A percentile compares a stretch with the other conserved stretches of the same genome.
These are phyloP conservation scores for Epiblema foenella DNA, from an alignment of 2,888 invertebrate species.

Conservation along the genomic window DNA sequence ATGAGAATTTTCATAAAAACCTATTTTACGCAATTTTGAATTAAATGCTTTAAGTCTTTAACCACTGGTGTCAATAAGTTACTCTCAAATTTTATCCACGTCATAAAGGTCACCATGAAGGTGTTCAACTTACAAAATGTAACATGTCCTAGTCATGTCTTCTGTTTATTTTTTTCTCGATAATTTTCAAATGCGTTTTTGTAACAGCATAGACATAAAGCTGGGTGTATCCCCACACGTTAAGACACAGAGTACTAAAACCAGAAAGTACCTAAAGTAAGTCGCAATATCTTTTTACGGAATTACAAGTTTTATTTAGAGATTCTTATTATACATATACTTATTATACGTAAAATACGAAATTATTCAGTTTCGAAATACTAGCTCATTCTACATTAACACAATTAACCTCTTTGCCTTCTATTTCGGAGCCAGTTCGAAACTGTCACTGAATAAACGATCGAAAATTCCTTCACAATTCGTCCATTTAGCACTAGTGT, in stretches of 20 bases:
- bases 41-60: neutral
- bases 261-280: neutral
- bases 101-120: no score
- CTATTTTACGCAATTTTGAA: neutral
- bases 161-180: no score
- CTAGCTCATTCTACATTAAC: constrained; percentile 8
- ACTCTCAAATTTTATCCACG: neutral
- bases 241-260: neutral
- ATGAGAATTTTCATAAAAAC: constrained; percentile 18
- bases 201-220: no score
- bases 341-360: neutral
- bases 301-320: neutral
- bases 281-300: neutral
- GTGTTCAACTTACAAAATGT: neutral
- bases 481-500: constrained; percentile 44
- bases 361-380: neutral
- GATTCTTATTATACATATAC: neutral
- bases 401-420: constrained; percentile 20
- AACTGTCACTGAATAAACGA: constrained; percentile 41
- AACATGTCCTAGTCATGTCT: no score
- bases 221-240: no score
- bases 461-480: constrained; percentile 43
- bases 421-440: constrained; percentile 16
- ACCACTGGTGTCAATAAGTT: neutral
- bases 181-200: no score